These are phyloP conservation scores for Oncorhynchus gorbuscha DNA, from an alignment of 2,113 vertebrate genomes.

Conservation along the genomic window DNA sequence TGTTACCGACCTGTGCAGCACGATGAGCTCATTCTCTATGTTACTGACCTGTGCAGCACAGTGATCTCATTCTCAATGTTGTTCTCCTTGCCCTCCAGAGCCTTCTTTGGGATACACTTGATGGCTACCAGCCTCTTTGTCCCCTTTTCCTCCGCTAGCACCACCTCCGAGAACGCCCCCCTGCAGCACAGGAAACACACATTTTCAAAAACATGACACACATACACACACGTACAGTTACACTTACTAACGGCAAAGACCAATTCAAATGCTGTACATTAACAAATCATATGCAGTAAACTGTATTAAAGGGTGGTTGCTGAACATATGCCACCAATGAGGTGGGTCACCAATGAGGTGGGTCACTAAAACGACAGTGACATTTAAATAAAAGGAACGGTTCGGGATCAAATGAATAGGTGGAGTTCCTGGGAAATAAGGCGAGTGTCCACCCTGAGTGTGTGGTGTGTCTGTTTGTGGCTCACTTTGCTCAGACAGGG, in stretches of 20 bases:
- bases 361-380: too few relatives aligned
- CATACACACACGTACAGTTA: background rate
- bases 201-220: background rate
- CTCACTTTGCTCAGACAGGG: too few relatives aligned
- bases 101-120: constrained; percentile 90
- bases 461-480: too few relatives aligned
- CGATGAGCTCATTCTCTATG: background rate
- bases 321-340: too few relatives aligned
- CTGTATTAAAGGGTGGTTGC: too few relatives aligned
- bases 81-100: constrained; percentile 85
- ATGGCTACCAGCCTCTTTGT: constrained; percentile 85
- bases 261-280: background rate
- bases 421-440: too few relatives aligned
- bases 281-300: too few relatives aligned
- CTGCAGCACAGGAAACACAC: constrained; percentile 54
- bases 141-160: constrained; percentile 84
- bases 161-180: constrained; percentile 88
- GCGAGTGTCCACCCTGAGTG: too few relatives aligned
- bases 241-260: background rate
- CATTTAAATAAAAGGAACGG: too few relatives aligned
- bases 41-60: constrained; percentile 82
- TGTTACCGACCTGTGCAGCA: too few relatives aligned
- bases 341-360: too few relatives aligned
- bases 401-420: too few relatives aligned
- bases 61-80: constrained; percentile 89